Percentiles rank a stretch among this genome's conserved stretches.
These are phyloP conservation scores for Dunckerocampus dactyliophorus DNA, from an alignment of 2,113 vertebrate genomes.

Conservation along the genomic window DNA sequence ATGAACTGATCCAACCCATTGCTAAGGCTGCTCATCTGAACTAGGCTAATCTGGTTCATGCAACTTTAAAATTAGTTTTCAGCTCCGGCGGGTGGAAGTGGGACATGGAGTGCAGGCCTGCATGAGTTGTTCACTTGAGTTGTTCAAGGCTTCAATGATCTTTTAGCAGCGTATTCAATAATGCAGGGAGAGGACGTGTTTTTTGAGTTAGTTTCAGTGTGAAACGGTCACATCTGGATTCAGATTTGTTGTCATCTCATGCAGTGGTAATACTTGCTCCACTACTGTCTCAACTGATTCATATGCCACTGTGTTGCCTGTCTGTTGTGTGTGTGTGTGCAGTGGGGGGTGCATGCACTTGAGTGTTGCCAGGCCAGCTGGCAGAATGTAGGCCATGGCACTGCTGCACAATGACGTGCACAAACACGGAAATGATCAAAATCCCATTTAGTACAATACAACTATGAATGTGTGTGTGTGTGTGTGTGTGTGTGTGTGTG, in stretches of 20 bases:
- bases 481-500: conserved; percentile 1
- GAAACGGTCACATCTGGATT: conserved; percentile 6
- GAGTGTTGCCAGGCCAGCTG: conserved; percentile 62
- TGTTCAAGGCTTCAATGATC: neutral
- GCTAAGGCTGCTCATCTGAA: conserved; percentile 52
- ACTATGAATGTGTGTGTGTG: neutral
- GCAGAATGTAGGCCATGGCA: conserved; percentile 67
- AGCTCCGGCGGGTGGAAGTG: conserved; percentile 49
- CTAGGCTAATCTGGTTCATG: conserved; percentile 61
- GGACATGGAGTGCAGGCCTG: conserved; percentile 37
- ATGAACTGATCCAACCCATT: too few relatives aligned
- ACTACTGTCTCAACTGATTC: conserved; percentile 64
- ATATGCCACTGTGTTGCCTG: conserved; percentile 18
- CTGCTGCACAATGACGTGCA: conserved; percentile 43
- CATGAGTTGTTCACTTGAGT: conserved; percentile 4
- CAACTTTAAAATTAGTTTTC: conserved; percentile 66
- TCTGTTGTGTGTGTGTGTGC: conserved; percentile 17
- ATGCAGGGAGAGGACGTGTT: neutral
- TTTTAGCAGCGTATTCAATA: neutral
- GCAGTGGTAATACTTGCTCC: conserved; percentile 40
- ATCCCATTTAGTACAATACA: conserved; percentile 35
- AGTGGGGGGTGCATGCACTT: conserved; percentile 35
- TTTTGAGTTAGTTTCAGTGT: neutral
- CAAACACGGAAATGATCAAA: conserved; percentile 47
- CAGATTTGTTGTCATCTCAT: conserved; percentile 25